Base-by-base conservation (phyloP, 2,888 invertebrate genomes). In the Patella pellucida region DNA sequence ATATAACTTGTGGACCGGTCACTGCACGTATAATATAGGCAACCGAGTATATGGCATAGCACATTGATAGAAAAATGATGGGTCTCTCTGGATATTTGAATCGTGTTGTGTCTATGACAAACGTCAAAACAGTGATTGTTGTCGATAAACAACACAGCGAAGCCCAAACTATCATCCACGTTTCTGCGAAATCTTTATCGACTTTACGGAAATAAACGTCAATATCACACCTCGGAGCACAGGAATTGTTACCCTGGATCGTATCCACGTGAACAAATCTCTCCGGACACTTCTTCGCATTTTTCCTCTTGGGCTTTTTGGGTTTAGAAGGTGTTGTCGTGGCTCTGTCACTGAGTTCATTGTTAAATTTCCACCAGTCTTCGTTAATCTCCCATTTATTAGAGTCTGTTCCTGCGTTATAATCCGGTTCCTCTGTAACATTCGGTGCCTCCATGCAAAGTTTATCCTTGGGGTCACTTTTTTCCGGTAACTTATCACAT, bases 401-500 rank as follows among this genome's bases (percentile, higher is more conserved):
- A 12, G 81, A 78, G 1, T 79, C 80, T n/a, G 81, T 79, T 1
- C 83, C 84, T 4, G 82, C 62, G 9, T 79, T 84, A 51, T 74
- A 69, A 14, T 85, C 85, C 3, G 83, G 82, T 68, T 86, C 86
- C 31, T 85, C 86, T 56, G 82, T 86, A 79, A 81, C 85, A 54
- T 85, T 87, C 1, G 91, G 91, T 12, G 91, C 94, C 80, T 95
- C 94, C 95, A 96, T 96, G 91, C 96, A 96, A 7, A 96, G 92
- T 15, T 89, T 89, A 75, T 94, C 93, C 23, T 89, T 88, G 2
- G 86, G 85, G 75, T 89, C 89, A 69, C 85, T 86, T 72, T 86
- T 85, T 83, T 95, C 94, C 0, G 96, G 97, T 87, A 97, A 94
- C 27, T 94, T 93, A 2, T 94, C 93, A 88, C 97, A 97, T 90